phyloP scores from a whole-genome alignment of 2,113 vertebrate species.

The Gulo gulo region DNA sequence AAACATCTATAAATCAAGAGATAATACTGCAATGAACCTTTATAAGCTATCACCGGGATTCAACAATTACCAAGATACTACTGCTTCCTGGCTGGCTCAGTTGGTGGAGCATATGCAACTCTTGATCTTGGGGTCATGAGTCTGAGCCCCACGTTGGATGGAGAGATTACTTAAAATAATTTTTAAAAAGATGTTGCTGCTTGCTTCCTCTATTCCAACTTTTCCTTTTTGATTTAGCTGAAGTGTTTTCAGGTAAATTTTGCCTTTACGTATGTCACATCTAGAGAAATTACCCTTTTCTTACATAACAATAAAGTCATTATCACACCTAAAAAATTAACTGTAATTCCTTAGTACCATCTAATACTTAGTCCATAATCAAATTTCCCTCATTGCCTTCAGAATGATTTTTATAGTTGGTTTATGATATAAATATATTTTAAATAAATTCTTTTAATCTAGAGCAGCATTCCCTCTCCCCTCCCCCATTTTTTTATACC shows the following conservation, averaged over 20 bases:
- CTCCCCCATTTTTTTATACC: neutral
- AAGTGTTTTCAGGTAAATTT: conserved; percentile 34
- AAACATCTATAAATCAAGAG: neutral
- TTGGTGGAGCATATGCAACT: neutral
- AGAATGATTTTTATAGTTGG: neutral
- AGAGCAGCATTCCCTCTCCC: neutral
- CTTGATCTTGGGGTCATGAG: neutral
- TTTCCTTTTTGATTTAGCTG: neutral
- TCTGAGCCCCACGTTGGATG: neutral
- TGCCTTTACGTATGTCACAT: neutral
- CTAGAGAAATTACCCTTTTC: neutral
- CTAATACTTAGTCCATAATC: neutral
- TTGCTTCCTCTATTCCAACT: neutral
- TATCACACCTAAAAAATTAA: neutral
- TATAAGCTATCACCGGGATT: neutral
- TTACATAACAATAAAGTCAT: conserved; percentile 24
- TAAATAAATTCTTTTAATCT: conserved; percentile 4
- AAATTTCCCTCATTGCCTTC: neutral
- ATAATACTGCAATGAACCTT: neutral
- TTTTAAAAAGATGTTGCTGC: neutral
- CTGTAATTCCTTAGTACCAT: neutral
- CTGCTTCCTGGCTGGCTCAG: neutral
- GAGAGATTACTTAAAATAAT: neutral
- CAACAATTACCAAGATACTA: neutral
- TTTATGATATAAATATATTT: neutral